A percentile compares a stretch with the other conserved stretches of the same genome.
Conservation (phyloP, 2,113 vertebrate genomes). For the Stomatorhinus ivindoensis region DNA sequence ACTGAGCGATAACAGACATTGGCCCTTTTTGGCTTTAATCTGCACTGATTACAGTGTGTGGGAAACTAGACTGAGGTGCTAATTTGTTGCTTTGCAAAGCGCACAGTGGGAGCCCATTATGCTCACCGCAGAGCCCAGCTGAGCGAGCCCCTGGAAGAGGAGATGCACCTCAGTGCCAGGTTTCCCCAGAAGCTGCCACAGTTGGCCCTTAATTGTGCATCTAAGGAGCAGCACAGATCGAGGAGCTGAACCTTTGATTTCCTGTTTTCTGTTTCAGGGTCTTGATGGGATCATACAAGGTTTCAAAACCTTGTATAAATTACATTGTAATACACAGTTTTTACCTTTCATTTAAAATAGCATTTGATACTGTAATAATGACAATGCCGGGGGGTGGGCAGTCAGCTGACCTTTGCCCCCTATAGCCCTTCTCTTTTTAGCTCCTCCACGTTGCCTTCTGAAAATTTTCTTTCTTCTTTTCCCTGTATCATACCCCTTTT, state of each 20-base stretch:
- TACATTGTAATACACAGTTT: neutral
- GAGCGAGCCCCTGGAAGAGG: neutral
- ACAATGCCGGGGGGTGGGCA: neutral
- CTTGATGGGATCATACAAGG: neutral
- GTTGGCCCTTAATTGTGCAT: neutral
- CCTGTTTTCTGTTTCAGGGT: neutral
- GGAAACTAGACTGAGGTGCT: neutral
- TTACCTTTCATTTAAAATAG: neutral
- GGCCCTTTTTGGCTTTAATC: neutral
- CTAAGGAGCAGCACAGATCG: neutral
- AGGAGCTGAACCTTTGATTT: neutral
- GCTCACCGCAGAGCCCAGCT: neutral
- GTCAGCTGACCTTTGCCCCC: neutral
- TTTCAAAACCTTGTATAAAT: neutral
- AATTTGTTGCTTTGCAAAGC: neutral
- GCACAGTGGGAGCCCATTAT: neutral
- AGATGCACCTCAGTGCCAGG: neutral
- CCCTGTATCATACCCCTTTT: neutral
- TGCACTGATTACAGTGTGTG: neutral
- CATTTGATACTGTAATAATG: neutral
- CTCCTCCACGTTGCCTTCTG: neutral
- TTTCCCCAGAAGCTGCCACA: neutral
- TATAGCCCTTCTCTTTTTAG: neutral
- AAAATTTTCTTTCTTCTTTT: neutral
- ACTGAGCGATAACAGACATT: neutral